These are phyloP conservation scores for Echinometra lucunter DNA, from an alignment of 53 echinoderm and acorn worm species.

Conservation along the genomic window DNA sequence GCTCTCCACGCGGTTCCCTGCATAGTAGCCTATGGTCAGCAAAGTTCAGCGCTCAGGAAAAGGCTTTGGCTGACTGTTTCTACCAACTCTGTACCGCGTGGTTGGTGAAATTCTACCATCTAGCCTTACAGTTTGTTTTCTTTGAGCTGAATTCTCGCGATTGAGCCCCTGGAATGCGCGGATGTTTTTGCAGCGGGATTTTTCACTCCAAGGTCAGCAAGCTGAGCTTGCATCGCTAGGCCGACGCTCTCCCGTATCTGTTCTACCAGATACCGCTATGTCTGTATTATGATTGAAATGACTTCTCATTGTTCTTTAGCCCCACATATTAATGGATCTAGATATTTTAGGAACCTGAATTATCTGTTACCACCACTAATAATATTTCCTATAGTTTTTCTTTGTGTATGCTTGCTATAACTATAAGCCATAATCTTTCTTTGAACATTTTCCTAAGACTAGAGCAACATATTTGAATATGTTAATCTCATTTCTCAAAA, in stretches of 20 bases:
- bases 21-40: too few species aligned
- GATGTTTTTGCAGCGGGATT: conserved; percentile 59
- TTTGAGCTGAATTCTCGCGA: conserved; percentile 4
- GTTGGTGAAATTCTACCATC: conserved; percentile 36
- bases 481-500: too few species aligned
- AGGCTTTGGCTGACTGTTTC: neutral
- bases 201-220: conserved; percentile 49
- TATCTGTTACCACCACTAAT: neutral
- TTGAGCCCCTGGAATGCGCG: conserved; percentile 43
- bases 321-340: neutral
- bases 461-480: too few species aligned
- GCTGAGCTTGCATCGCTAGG: neutral
- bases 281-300: neutral
- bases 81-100: neutral
- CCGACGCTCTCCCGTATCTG: conserved; percentile 52
- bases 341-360: neutral
- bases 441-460: too few species aligned
- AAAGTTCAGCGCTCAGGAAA: neutral
- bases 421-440: too few species aligned
- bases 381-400: too few species aligned
- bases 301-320: neutral
- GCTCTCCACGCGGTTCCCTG: neutral
- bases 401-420: too few species aligned
- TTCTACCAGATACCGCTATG: conserved; percentile 11
- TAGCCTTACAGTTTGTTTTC: neutral